These are phyloP conservation scores for Atta texana DNA, from an alignment of 1,140 invertebrate genomes.

Conservation along the genomic window DNA sequence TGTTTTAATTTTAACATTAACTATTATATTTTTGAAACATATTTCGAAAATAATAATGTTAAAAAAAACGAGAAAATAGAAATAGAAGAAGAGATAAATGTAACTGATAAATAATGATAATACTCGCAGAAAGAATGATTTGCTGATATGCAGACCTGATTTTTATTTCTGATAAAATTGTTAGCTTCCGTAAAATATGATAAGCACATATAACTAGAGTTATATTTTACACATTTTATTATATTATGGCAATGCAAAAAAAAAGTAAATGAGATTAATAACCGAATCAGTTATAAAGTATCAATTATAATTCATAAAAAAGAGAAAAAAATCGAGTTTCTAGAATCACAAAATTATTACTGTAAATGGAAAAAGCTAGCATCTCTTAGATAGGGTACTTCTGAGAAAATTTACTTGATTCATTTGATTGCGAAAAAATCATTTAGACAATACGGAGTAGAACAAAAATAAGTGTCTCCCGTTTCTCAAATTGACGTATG, in stretches of 20 bases:
- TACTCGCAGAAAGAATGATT: not conserved
- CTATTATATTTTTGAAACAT: not conserved
- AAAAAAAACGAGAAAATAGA: not conserved
- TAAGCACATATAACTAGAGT: not conserved
- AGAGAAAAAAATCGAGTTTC: not conserved
- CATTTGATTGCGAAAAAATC: not conserved
- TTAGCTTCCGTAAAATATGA: not conserved
- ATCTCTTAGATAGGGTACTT: too few relatives aligned
- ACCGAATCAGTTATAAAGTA: not conserved
- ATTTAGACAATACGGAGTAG: not conserved
- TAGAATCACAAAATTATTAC: not conserved
- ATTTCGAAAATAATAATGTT: not conserved
- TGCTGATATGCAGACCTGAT: constrained; percentile 19
- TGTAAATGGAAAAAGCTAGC: not conserved
- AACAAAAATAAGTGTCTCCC: not conserved
- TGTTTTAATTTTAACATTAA: too few relatives aligned
- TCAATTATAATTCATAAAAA: not conserved
- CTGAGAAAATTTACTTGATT: not conserved
- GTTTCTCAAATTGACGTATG: not conserved
- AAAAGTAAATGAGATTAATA: not conserved
- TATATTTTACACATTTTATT: not conserved
- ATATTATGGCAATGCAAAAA: not conserved
- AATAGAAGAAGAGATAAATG: not conserved
- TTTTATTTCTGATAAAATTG: constrained; percentile 49
- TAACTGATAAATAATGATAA: constrained; percentile 29